A percentile compares a stretch with the other conserved stretches of the same genome.
Evolutionary conservation across 2,113 vertebrate species (phyloP).

Genomic region (Setophaga petechia): DNA sequence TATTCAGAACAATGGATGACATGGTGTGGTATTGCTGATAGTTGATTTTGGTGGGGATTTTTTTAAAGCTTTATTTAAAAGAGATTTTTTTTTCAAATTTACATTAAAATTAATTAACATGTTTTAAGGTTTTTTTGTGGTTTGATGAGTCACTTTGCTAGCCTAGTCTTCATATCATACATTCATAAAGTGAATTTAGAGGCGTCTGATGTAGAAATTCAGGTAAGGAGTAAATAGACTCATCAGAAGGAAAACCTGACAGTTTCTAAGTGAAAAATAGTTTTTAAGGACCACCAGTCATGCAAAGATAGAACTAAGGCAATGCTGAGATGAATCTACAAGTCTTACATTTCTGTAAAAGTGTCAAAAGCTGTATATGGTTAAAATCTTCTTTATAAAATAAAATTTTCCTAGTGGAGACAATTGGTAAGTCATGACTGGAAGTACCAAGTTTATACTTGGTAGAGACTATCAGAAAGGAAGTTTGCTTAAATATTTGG

Average conservation of each 20-base stretch:
- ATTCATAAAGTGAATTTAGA: constrained; percentile 23
- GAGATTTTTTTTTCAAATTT: not conserved
- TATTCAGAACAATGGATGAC: constrained; percentile 29
- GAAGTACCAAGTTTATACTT: not conserved
- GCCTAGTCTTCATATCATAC: not conserved
- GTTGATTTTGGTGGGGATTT: not conserved
- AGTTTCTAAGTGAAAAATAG: not conserved
- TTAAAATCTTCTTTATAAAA: not conserved
- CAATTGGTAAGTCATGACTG: not conserved
- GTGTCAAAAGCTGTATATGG: not conserved
- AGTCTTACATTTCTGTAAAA: not conserved
- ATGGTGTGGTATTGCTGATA: constrained; percentile 40
- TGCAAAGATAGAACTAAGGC: not conserved
- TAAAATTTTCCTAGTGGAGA: not conserved
- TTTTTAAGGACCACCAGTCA: not conserved
- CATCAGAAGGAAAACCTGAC: not conserved
- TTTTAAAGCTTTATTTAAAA: not conserved
- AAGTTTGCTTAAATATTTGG: not conserved
- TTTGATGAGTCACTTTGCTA: constrained; percentile 11
- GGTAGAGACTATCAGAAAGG: not conserved
- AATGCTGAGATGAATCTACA: not conserved
- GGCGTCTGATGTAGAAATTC: constrained; percentile 37
- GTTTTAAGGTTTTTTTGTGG: constrained; percentile 9
- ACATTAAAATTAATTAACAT: not conserved
- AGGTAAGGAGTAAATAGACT: not conserved